Evolutionary conservation across 2,888 invertebrate species (phyloP).

Genomic region (Scaptomyza parva): DNA sequence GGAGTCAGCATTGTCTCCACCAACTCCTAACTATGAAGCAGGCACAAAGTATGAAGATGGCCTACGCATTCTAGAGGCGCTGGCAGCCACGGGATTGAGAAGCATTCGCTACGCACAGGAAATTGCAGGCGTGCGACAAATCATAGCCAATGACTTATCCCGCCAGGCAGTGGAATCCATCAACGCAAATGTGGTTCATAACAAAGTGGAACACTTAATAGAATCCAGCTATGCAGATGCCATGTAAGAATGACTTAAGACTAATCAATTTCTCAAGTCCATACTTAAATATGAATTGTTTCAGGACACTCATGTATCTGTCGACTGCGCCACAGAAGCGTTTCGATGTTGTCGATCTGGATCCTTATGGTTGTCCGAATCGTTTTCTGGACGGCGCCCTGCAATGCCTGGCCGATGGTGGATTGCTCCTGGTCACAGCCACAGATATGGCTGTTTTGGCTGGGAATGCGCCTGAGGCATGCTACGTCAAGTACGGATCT

Average conservation of each 20-base stretch:
- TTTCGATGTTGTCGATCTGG: slow-evolving; percentile 96
- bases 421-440: slow-evolving; percentile 96
- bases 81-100: slow-evolving; percentile 97
- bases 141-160: slow-evolving; percentile 97
- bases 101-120: slow-evolving; percentile 99
- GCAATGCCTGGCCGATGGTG: slow-evolving; percentile 92
- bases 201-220: slow-evolving; percentile 89
- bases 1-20: neutral
- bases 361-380: slow-evolving; percentile 98
- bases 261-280: neutral
- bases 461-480: slow-evolving; percentile 97
- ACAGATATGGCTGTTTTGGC: slow-evolving; percentile 99
- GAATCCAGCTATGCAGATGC: slow-evolving; percentile 94
- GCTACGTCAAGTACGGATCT: slow-evolving; percentile 97
- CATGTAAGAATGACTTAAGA: slow-evolving; percentile 86
- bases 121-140: slow-evolving; percentile 91
- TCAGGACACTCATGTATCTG: slow-evolving; percentile 93
- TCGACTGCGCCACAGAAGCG: slow-evolving; percentile 88
- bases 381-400: slow-evolving; percentile 96
- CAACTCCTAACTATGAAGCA: slow-evolving; percentile 47
- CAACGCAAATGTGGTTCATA: slow-evolving; percentile 87
- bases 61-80: slow-evolving; percentile 92
- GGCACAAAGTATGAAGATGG: slow-evolving; percentile 81
- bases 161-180: slow-evolving; percentile 94
- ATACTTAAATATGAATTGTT: neutral